Base-by-base conservation (phyloP, 2,113 vertebrate genomes). In the Anolis sagrei region DNA sequence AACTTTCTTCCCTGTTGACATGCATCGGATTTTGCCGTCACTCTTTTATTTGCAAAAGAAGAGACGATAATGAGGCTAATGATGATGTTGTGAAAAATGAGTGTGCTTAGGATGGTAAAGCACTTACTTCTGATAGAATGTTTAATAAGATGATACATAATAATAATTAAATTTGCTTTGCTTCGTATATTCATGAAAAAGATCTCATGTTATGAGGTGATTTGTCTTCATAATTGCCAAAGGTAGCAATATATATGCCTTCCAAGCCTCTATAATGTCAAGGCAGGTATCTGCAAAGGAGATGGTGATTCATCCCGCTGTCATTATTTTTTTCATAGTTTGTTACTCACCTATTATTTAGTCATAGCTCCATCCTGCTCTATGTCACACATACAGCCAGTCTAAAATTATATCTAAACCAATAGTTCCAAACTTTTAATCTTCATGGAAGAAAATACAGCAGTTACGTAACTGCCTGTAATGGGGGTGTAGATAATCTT, bases 141-240 rank as follows among this genome's bases (percentile, higher is more conserved):
- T 58, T 72, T 79, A 44, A 74, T 74, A 48, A 72, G 54, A 73
- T 79, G 66, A 79, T 72, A 61, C 76, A 44, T 73, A 48, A 77
- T 73, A 74, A 61, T 62, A 48, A 88, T 79, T 36, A 25, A 82
- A 68, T 87, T 69, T 81, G 72, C 44, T 83, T 68, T 75, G 8
- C 70, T 81, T 68, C 36, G 13, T 81, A 68, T 76, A 13, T 92
- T 87, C 29, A 79, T 1, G 14, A 29, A 84, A 81, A 79, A 89
- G 34, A 21, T 61, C 79, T 90, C 58, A 83, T 89, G 74, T 87
- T 75, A 85, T 89, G 90, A 87, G 89, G 66, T 90, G 84, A 81
- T 82, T 68, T 92, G 72, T 89, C 92, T 84, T 95, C 78, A 5
- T 90, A 88, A 88, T 92, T 89, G 85, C 91, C 79, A 90, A 91